Conservation (phyloP, 2,113 vertebrate genomes). For the Lagopus leucura region DNA sequence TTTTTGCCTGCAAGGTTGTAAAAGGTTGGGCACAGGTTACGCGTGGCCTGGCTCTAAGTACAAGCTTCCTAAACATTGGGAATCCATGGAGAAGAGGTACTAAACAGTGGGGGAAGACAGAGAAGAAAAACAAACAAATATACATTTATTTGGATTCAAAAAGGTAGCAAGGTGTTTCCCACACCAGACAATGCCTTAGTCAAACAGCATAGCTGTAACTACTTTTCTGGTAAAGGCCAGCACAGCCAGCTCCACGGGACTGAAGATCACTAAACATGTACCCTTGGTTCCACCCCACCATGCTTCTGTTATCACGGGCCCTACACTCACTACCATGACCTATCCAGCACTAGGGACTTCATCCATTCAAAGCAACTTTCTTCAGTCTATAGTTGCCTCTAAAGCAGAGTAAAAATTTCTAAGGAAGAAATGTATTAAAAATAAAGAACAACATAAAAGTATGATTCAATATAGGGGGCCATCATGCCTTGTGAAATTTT, state of each 20-base stretch:
- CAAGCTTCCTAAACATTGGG: background rate
- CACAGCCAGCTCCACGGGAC: background rate
- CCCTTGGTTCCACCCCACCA: background rate
- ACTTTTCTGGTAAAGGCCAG: background rate
- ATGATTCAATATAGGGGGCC: background rate
- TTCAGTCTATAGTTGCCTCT: background rate
- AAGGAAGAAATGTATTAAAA: background rate
- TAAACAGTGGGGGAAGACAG: background rate
- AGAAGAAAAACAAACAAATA: background rate
- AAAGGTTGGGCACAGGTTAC: background rate
- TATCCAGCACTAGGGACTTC: background rate
- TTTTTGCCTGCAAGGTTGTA: background rate
- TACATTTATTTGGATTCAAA: background rate
- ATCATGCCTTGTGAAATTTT: constrained; percentile 26
- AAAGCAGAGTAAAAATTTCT: background rate
- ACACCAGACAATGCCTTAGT: background rate
- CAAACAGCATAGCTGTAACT: background rate
- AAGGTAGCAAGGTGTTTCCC: background rate
- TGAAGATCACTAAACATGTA: background rate
- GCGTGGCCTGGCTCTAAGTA: background rate
- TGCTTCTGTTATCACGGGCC: background rate
- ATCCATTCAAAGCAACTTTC: background rate
- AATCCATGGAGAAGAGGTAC: background rate
- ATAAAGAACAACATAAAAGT: background rate
- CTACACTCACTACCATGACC: background rate